A percentile compares a stretch with the other conserved stretches of the same genome.
Conservation (phyloP, 2,113 vertebrate genomes). For the Ctenomys sociabilis region DNA sequence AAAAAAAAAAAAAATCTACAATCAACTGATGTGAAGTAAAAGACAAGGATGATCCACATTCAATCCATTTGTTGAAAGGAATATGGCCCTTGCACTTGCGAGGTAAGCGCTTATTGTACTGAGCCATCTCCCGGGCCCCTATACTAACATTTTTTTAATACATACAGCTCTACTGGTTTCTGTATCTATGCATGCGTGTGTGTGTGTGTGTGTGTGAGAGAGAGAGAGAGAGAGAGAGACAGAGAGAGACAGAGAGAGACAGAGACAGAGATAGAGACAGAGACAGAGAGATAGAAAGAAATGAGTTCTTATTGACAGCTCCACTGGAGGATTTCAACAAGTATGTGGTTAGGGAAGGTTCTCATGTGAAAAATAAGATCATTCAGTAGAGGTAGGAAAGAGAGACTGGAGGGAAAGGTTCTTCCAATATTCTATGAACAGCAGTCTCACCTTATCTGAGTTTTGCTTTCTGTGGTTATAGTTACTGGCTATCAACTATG, state of each 20-base stretch:
- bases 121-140: no score
- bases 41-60: background rate
- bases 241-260: background rate
- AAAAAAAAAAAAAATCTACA: no score
- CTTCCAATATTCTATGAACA: background rate
- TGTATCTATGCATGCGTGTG: background rate
- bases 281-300: background rate
- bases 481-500: background rate
- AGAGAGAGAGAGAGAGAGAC: background rate
- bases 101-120: no score
- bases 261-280: background rate
- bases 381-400: background rate
- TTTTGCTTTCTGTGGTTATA: background rate
- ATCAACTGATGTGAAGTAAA: constrained; percentile 14
- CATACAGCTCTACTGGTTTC: background rate
- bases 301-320: constrained; percentile 12
- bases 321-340: background rate
- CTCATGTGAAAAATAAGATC: constrained; percentile 25
- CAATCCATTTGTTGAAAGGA: constrained; percentile 14
- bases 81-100: no score
- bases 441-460: background rate
- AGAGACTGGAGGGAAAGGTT: background rate
- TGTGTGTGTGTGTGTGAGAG: accelerated
- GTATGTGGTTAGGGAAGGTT: background rate
- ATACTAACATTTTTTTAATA: no score